Base-by-base conservation (phyloP, 2,113 vertebrate species). In the Astur gentilis region DNA sequence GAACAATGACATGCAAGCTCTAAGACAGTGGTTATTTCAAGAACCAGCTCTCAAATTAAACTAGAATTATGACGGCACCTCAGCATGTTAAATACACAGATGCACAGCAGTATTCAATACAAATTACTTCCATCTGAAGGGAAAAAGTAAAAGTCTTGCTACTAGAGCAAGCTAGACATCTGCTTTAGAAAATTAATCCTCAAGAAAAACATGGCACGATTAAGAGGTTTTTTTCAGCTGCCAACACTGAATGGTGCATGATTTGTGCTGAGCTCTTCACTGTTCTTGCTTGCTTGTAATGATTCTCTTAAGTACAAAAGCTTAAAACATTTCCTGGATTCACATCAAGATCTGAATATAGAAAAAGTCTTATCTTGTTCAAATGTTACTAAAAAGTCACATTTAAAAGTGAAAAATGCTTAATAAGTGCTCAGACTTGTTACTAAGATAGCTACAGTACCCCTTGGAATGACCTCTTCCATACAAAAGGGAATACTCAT, bases 181-280 rank as follows among this genome's bases (percentile, higher is more conserved):
- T 90, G 66, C 60, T 91, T 95, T 64, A 83, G 50, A 85, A 95
- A 93, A 90, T 50, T 83, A 91, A 77, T 83, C 34, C 58, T 71
- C n/a, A 10, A 84, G 45, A 75, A 88, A 80, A 82, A 54, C 55
- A 90, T 4, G 0, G 26, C 62, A 93, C 45, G 49, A 96, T 91
- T 91, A 95, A 93, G 69, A 69, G 38, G 47, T 4, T 34, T 82
- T 91, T 83, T 89, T 83, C 84, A 87, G 78, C 42, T 95, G 65
- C 26, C 31, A 85, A 0, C 49, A 85, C 45, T 89, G 72, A 95
- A 87, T 50, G 10, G 50, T 69, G 9, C 20, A 9, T 38, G 58
- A 96, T 94, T 82, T 79, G 44, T 57, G 27, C 66, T 2, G 8
- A 94, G 62, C 38, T 80, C 26, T 72, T 57, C 57, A 32, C 52